Evolutionary conservation across 2,888 invertebrate species (phyloP), one percentile per base, ranked within the genome.

Genomic region (Cheilosia pagana): DNA sequence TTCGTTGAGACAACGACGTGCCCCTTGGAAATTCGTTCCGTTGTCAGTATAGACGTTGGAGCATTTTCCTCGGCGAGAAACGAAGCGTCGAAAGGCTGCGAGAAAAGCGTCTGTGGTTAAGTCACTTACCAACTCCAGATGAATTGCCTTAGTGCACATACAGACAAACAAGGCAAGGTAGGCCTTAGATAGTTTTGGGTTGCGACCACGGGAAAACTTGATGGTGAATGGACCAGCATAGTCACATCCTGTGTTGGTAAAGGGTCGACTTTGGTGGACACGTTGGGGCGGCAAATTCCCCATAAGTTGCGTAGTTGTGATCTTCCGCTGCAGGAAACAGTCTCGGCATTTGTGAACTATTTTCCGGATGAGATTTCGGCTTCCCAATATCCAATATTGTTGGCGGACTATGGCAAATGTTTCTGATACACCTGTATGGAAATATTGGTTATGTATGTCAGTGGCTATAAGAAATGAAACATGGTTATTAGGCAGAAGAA

Each of bases 111-210:
- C 62, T 21, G 70, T 59, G 8, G 81, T 74, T 1, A 70, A 23
- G 52, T 81, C 81, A 52, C 52, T 63, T 8, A 76, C 77, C 39
- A 72, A n/a, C n/a, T 82, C 71, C 1, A 81, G 50, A 45, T 79
- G 71, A 19, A 85, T 52, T 10, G 85, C 85, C 41, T 86, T 78
- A 0, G 83, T 82, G 1, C 65, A 48, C 45, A 87, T 68, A 39
- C 83, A 82, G 14, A 71, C 63, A 25, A 86, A 86, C n/a, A 83
- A 48, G 12, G 85, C 78, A 7, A 85, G 21, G 41, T 65, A 72
- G 0, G 72, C 74, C 45, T 86, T 82, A 0, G 57, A 57, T 0
- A 14, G 23, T 23, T 57, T 67, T 1, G 72, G 35, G 16, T 41
- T 70, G 3, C 77, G 41, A 1, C 50, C 50, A 23, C 70, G 68